Percentiles rank a stretch among this genome's conserved stretches.
phyloP scores from a whole-genome alignment of 2,113 vertebrate species.

The Narcine bancroftii region DNA sequence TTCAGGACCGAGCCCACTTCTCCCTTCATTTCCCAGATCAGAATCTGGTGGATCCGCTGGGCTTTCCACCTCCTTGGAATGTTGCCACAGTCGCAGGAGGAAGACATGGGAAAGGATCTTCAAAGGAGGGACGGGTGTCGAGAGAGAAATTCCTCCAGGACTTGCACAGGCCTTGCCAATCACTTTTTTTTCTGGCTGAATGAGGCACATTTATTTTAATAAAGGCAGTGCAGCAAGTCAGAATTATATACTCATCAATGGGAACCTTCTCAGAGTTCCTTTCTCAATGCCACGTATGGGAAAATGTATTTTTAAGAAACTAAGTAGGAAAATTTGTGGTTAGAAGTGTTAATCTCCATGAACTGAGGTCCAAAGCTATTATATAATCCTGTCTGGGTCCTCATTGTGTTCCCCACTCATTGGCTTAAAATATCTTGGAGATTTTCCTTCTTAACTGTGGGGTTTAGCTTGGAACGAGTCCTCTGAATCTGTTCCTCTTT shows the following conservation, averaged over 20 bases:
- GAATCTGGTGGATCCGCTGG: not conserved
- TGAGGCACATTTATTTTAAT: not conserved
- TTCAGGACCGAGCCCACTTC: not conserved
- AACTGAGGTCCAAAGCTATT: constrained; percentile 25
- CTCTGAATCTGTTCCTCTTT: not conserved
- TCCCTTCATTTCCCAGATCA: not conserved
- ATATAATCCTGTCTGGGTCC: not conserved
- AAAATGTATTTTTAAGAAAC: constrained; percentile 5
- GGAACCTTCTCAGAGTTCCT: not conserved
- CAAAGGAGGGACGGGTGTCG: not conserved
- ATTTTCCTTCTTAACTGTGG: not conserved
- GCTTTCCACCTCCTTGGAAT: not conserved
- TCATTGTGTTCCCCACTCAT: constrained; percentile 25
- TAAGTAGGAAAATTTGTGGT: constrained; percentile 29
- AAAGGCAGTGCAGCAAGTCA: not conserved
- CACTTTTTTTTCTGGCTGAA: not conserved
- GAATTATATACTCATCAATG: not conserved
- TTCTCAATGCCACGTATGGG: constrained; percentile 17
- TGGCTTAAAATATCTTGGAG: constrained; percentile 10
- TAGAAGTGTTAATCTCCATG: constrained; percentile 20
- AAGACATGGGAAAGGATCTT: not conserved
- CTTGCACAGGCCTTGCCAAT: not conserved
- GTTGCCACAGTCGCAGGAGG: not conserved
- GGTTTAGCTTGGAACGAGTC: constrained; percentile 30
- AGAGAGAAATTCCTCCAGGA: not conserved